These are phyloP conservation scores for Eulimnadia texana DNA, from an alignment of 1,140 invertebrate species.

Conservation along the genomic window DNA sequence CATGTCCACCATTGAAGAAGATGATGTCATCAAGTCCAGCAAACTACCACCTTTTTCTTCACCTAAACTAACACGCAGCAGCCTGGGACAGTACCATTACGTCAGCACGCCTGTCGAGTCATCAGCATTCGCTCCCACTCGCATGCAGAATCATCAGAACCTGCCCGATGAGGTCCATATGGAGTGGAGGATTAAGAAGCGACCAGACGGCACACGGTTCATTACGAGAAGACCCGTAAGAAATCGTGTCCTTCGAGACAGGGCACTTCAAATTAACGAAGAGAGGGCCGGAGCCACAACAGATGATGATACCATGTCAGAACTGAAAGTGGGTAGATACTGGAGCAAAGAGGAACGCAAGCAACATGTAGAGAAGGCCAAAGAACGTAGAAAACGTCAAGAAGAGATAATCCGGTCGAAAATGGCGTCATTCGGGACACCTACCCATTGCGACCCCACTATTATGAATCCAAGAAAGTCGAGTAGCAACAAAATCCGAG, in stretches of 20 bases:
- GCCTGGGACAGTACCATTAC: conserved; percentile 37
- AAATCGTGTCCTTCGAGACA: conserved; percentile 49
- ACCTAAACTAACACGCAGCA: conserved; percentile 33
- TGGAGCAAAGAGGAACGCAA: conserved; percentile 68
- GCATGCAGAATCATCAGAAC: conserved; percentile 11
- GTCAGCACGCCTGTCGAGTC: conserved; percentile 40
- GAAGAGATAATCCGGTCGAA: conserved; percentile 26
- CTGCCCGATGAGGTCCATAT: conserved; percentile 27
- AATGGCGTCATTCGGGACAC: background rate
- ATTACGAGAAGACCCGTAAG: conserved; percentile 55
- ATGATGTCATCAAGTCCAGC: conserved; percentile 24
- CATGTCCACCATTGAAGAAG: conserved; percentile 27
- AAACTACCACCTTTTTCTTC: conserved; percentile 33
- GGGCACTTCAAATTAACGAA: conserved; percentile 49
- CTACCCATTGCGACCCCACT: background rate
- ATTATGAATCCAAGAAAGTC: background rate
- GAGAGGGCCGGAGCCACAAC: conserved; percentile 58
- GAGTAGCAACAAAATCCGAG: background rate
- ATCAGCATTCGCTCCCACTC: conserved; percentile 18
- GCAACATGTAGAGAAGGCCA: conserved; percentile 50
- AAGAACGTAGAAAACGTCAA: conserved; percentile 43
- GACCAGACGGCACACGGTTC: conserved; percentile 61
- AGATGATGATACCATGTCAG: conserved; percentile 66
- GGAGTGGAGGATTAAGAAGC: conserved; percentile 66
- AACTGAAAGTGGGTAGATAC: conserved; percentile 62